Conservation (phyloP, 2,113 vertebrate genomes). For the Rhinopomastus cyanomelas region DNA sequence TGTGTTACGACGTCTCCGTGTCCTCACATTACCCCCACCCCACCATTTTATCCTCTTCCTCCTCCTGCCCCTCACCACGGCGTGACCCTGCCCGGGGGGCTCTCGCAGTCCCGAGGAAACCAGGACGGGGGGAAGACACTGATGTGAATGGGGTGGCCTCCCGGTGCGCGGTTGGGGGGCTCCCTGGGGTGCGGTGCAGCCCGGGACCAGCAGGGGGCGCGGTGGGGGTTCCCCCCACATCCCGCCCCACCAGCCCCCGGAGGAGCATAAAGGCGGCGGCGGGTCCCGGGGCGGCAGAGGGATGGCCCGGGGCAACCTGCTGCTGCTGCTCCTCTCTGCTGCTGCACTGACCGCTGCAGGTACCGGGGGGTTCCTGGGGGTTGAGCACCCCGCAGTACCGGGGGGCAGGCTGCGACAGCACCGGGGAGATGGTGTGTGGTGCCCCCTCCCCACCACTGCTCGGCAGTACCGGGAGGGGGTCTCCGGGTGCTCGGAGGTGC, state of each 20-base stretch:
- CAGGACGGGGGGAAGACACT: not conserved
- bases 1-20: not conserved
- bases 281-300: not conserved
- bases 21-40: not conserved
- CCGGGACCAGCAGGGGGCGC: not conserved
- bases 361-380: not conserved
- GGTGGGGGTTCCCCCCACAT: not conserved
- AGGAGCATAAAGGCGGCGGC: not conserved
- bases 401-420: not conserved
- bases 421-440: not conserved
- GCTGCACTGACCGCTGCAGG: slow-evolving; percentile 6
- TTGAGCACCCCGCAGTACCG: not conserved
- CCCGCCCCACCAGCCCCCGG: too few relatives aligned
- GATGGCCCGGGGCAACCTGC: not conserved
- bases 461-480: not conserved
- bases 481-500: too few relatives aligned
- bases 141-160: accelerated
- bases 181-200: not conserved
- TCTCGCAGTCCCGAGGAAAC: too few relatives aligned
- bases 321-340: not conserved
- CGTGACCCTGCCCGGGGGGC: not conserved
- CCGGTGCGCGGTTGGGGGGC: too few relatives aligned
- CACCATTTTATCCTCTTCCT: too few relatives aligned
- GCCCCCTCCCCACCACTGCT: not conserved
- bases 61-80: too few relatives aligned